Evolutionary conservation across 2,797 vertebrate genomes (phyloP).

Genomic region (Pipistrellus pygmaeus): DNA sequence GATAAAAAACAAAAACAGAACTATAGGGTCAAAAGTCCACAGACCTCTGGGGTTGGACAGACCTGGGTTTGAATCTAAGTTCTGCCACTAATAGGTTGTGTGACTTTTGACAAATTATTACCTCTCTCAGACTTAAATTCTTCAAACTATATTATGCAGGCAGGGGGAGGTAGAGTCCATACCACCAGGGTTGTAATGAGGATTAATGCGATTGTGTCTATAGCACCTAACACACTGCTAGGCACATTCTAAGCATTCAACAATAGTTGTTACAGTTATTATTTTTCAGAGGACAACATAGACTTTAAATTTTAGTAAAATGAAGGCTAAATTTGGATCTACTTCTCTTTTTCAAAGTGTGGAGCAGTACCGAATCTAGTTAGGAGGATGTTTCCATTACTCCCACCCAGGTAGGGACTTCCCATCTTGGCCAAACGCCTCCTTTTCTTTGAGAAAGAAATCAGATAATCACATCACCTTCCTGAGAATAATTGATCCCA

Average conservation of each 20-base stretch:
- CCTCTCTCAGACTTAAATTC: constrained; percentile 12
- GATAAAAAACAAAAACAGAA: not conserved
- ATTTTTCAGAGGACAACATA: not conserved
- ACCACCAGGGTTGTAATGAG: not conserved
- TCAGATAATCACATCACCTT: not conserved
- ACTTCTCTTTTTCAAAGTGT: constrained; percentile 19
- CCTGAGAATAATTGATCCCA: constrained; percentile 45
- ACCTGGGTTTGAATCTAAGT: not conserved
- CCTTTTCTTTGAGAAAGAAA: constrained; percentile 51
- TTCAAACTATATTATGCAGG: not conserved
- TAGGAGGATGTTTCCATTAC: not conserved
- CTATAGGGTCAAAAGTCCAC: not conserved
- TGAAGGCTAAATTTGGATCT: not conserved
- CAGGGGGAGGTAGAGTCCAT: too few relatives aligned
- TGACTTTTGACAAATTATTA: not conserved
- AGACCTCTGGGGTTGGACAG: not conserved
- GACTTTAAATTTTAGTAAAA: not conserved
- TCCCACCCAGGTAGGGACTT: not conserved
- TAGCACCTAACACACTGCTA: not conserved
- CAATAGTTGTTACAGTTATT: not conserved
- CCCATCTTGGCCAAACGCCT: constrained; percentile 48
- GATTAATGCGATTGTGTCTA: not conserved
- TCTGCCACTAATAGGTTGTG: not conserved
- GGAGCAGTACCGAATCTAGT: not conserved
- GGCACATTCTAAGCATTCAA: not conserved